Conservation (phyloP, 2,888 invertebrate genomes). For the Drosophila stalkeri region DNA sequence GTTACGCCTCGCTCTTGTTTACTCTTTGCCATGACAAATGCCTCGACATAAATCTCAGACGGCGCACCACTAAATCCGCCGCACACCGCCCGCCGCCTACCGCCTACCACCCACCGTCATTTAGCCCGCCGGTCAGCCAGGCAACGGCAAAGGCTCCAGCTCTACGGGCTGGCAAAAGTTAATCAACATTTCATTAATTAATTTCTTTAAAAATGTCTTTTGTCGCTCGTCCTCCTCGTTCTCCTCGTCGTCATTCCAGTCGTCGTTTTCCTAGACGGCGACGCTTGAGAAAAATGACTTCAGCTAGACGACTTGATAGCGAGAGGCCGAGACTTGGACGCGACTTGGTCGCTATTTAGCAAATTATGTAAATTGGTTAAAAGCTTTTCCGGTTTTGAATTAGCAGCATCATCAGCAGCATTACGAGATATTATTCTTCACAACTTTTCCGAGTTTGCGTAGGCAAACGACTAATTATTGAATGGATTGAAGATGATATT, state of each 20-base stretch:
- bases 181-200: conserved; percentile 84
- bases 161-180: conserved; percentile 78
- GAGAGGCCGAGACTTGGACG: conserved; percentile 14
- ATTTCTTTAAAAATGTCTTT: conserved; percentile 77
- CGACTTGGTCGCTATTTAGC: conserved; percentile 53
- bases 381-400: conserved; percentile 83
- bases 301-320: conserved; percentile 35
- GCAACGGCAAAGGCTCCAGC: conserved; percentile 31
- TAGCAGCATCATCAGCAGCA: conserved; percentile 77
- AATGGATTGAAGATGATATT: background rate
- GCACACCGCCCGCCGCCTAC: conserved; percentile 21
- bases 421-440: conserved; percentile 63
- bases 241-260: conserved; percentile 30
- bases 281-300: conserved; percentile 51
- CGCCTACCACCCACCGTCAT: conserved; percentile 5
- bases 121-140: conserved; percentile 35
- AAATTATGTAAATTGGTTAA: conserved; percentile 84
- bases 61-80: conserved; percentile 33
- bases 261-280: background rate
- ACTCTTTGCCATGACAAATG: conserved; percentile 78
- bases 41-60: conserved; percentile 78
- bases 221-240: conserved; percentile 41
- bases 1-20: conserved; percentile 69
- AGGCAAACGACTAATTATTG: background rate
- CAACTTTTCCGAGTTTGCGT: conserved; percentile 41